These are phyloP conservation scores for Spondyliosoma cantharus DNA, from an alignment of 2,797 vertebrate genomes.

Conservation along the genomic window DNA sequence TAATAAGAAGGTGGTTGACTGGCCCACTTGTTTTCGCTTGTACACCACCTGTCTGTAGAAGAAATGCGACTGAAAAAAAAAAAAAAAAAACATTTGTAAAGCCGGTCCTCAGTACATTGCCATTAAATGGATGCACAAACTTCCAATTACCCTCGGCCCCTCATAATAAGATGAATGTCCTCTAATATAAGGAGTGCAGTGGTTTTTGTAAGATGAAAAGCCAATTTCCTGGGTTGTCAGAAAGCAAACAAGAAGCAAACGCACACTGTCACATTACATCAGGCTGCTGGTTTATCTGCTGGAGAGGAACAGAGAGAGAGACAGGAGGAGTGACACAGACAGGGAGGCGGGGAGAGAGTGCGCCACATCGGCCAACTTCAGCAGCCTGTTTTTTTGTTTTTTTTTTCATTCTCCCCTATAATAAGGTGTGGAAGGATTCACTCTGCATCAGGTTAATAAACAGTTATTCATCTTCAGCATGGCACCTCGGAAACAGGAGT, in stretches of 20 bases:
- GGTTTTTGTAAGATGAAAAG: conserved; percentile 79
- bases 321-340: conserved; percentile 50
- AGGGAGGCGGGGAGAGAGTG: conserved; percentile 3
- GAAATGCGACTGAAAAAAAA: background rate
- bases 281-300: conserved; percentile 73
- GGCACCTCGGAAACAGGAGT: conserved; percentile 76
- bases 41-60: background rate
- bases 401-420: conserved; percentile 33
- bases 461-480: conserved; percentile 81
- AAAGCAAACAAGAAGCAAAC: conserved; percentile 74
- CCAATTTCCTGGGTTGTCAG: conserved; percentile 82
- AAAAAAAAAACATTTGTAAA: conserved; percentile 9
- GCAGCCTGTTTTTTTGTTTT: conserved; percentile 17
- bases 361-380: conserved; percentile 38
- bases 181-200: conserved; percentile 67
- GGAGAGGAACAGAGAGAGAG: conserved; percentile 29
- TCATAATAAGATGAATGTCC: conserved; percentile 78
- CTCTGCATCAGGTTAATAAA: conserved; percentile 81
- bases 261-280: conserved; percentile 78
- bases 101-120: background rate
- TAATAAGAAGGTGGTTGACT: too few relatives aligned
- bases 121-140: conserved; percentile 64
- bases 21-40: background rate
- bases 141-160: conserved; percentile 71
- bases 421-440: conserved; percentile 77